Evolutionary conservation across 2,797 vertebrate species (phyloP), one percentile per base, ranked within the genome.

Genomic region (Enteromius argenteus): DNA sequence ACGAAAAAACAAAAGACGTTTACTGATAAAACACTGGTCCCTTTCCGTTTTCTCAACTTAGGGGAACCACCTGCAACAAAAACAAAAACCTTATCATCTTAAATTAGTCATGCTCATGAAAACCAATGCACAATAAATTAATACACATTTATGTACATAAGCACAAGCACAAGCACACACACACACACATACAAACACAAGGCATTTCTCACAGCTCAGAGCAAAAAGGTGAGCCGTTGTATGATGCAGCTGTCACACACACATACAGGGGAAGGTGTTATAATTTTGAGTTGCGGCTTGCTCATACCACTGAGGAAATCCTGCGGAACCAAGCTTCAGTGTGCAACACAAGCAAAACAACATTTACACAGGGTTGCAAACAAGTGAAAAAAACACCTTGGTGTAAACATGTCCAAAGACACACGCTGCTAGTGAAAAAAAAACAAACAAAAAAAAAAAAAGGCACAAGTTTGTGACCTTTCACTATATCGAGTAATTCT

Each of bases 251-350:
- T 79, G 80, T 74, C 60, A 80, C 51, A 79, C 67, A 83, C 39
- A 79, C 21, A 58, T 21, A 60, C 53, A 7, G 76, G 67, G 71
- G 74, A 79, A 84, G 75, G 84, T 77, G 76, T 62, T 81, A 66
- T 27, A 75, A 76, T 81, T 81, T 69, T 62, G 37, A 85, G 37
- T 66, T 35, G 84, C 10, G 84, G 84, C 46, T 78, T 84, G 78
- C 32, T 79, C 72, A 86, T 58, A 76, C 83, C 84, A 84, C 81
- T 67, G 42, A 84, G 81, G 68, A 85, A 81, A 83, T 87, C 83
- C 77, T 85, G 84, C 79, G 69, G 80, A 83, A 86, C 69, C 56
- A 80, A 56, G 23, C 56, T 71, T 72, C 21, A 69, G 35, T 3
- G 7, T 69, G 71, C 76, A 84, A 62, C 46, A 76, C 46, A 68